phyloP scores from a whole-genome alignment of 2,888 invertebrate genomes.

The Eurytoma californica region DNA sequence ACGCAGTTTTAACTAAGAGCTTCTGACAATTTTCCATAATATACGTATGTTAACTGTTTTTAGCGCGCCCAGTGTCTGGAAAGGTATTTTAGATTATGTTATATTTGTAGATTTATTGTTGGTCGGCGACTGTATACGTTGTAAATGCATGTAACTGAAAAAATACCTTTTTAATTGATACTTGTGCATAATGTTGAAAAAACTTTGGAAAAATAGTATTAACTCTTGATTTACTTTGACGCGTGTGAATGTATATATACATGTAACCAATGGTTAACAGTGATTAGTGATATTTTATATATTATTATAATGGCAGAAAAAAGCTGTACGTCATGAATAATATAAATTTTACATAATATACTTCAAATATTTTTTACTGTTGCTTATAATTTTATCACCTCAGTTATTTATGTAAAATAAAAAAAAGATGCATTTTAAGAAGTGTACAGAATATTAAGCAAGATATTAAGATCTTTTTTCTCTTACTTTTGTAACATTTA shows the following conservation, averaged over 20 bases:
- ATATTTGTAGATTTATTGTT: constrained; percentile 38
- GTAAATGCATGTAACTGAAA: constrained; percentile 29
- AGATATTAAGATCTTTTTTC: constrained; percentile 22
- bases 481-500: constrained; percentile 37
- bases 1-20: constrained; percentile 48
- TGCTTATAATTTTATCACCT: constrained; percentile 29
- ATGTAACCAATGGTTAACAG: constrained; percentile 54
- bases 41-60: constrained; percentile 29
- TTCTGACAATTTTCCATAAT: constrained; percentile 47
- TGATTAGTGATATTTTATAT: constrained; percentile 54
- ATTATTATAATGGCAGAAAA: constrained; percentile 33
- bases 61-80: constrained; percentile 37
- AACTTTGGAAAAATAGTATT: constrained; percentile 52
- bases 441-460: constrained; percentile 35
- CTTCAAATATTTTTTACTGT: constrained; percentile 42
- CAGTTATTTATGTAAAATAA: constrained; percentile 40
- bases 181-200: constrained; percentile 47
- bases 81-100: constrained; percentile 48
- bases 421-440: constrained; percentile 43
- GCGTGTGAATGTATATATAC: constrained; percentile 49
- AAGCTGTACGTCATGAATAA: constrained; percentile 39
- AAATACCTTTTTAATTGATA: constrained; percentile 46
- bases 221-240: constrained; percentile 51
- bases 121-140: constrained; percentile 34
- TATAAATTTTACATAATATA: constrained; percentile 52